Evolutionary conservation across 2,797 vertebrate genomes (phyloP).

Genomic region (Halcyon chelicuti): DNA sequence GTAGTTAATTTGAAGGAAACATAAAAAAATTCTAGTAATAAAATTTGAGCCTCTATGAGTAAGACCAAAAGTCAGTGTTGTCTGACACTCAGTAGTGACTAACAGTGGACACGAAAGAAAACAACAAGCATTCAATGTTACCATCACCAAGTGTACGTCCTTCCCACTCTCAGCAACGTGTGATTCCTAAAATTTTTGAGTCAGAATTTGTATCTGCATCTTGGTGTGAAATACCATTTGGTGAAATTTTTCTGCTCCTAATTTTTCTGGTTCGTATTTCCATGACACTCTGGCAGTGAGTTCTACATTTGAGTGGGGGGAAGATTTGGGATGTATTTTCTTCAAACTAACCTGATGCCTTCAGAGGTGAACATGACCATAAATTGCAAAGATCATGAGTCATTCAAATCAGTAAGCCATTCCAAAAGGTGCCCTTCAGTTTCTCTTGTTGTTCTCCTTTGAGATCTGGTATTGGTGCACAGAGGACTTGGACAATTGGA

Average conservation of each 20-base stretch:
- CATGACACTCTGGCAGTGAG: neutral
- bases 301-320: neutral
- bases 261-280: fast-evolving
- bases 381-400: neutral
- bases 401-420: neutral
- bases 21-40: neutral
- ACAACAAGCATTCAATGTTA: neutral
- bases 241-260: fast-evolving
- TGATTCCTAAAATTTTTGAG: neutral
- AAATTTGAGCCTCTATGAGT: neutral
- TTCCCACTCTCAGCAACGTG: neutral
- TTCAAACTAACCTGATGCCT: neutral
- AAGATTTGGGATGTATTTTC: neutral
- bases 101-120: neutral
- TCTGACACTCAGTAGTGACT: neutral
- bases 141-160: neutral
- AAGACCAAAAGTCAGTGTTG: neutral
- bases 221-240: neutral
- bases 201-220: neutral
- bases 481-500: neutral
- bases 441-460: neutral
- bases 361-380: neutral
- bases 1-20: neutral
- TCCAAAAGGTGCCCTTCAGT: neutral
- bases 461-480: neutral